These are phyloP conservation scores for Eudorcas thomsonii DNA, from an alignment of 2,113 vertebrate species.

Conservation along the genomic window DNA sequence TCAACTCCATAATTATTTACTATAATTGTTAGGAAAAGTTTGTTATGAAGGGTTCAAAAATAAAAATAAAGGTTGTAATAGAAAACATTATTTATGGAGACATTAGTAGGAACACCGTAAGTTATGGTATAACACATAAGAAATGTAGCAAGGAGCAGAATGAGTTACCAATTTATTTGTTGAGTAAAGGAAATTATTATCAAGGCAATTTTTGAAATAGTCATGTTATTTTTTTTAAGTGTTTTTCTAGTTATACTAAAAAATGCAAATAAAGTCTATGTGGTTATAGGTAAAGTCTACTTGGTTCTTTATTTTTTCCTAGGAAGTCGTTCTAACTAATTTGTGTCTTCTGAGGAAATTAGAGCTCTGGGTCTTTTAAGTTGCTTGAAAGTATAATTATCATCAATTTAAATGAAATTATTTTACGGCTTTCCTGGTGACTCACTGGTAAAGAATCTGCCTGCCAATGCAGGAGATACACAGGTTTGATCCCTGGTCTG, in stretches of 20 bases:
- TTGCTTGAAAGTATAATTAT: not conserved
- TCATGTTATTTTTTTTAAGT: not conserved
- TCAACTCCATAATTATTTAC: not conserved
- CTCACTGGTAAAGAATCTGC: not conserved
- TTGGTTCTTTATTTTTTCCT: not conserved
- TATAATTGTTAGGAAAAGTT: not conserved
- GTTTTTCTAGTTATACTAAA: not conserved
- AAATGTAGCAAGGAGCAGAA: not conserved
- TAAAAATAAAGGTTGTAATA: not conserved
- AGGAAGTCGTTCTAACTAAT: not conserved
- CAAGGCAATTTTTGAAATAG: not conserved
- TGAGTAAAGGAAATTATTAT: not conserved
- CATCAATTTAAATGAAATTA: not conserved
- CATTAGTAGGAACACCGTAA: not conserved
- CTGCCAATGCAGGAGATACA: not conserved
- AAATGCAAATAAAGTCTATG: not conserved
- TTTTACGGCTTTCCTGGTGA: not conserved
- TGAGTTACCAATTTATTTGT: not conserved
- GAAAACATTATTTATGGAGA: not conserved
- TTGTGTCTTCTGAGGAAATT: not conserved
- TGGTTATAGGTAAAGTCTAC: not conserved
- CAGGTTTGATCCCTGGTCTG: not conserved
- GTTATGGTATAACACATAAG: not conserved
- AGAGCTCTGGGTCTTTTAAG: not conserved
- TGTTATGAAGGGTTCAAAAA: not conserved